phyloP scores from a whole-genome alignment of 2,797 vertebrate species.

The Glossophaga mutica region DNA sequence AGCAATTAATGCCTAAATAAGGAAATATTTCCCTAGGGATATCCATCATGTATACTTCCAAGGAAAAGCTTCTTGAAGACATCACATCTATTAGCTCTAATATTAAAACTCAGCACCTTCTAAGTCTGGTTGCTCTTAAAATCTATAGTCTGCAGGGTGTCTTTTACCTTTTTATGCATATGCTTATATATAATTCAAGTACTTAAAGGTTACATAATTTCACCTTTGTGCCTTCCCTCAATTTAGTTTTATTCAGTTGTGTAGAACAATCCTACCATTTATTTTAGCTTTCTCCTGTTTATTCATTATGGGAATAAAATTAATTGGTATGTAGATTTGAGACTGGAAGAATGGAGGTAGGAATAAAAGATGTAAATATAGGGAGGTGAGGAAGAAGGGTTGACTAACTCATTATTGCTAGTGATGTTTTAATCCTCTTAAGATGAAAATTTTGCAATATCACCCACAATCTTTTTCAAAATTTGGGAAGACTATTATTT shows the following conservation, averaged over 20 bases:
- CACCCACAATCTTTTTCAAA: not conserved
- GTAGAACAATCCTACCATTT: not conserved
- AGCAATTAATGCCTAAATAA: not conserved
- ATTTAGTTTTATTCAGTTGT: constrained; percentile 18
- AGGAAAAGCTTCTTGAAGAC: not conserved
- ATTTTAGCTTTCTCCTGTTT: not conserved
- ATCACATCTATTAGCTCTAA: not conserved
- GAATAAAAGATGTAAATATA: not conserved
- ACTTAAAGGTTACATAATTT: not conserved
- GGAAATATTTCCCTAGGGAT: not conserved
- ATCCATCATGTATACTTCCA: not conserved
- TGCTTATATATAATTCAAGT: not conserved
- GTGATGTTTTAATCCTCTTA: not conserved
- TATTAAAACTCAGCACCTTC: not conserved
- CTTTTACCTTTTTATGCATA: not conserved
- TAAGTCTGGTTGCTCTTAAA: not conserved
- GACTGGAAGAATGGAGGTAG: not conserved
- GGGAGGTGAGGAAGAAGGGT: not conserved
- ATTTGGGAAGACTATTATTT: not conserved
- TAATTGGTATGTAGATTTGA: not conserved
- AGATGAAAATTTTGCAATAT: not conserved
- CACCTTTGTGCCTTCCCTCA: not conserved
- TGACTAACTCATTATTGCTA: not conserved
- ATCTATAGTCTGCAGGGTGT: not conserved
- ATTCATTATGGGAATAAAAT: not conserved